These are phyloP conservation scores for Yponomeuta cagnagella DNA, from an alignment of 2,888 invertebrate genomes.

Conservation along the genomic window DNA sequence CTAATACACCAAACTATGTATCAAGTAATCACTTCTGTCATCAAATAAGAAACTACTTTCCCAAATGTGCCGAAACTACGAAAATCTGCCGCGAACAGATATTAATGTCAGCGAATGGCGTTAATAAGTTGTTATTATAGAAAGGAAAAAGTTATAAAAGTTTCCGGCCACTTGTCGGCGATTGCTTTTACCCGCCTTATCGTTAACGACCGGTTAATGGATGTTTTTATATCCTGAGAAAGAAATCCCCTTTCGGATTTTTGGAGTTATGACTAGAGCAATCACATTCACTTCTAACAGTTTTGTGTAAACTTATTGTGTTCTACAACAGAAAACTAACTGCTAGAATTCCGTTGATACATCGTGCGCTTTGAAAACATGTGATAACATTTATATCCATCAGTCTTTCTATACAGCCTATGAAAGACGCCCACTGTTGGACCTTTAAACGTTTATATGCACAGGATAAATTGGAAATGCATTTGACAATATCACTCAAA, in stretches of 20 bases:
- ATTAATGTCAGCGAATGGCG: conserved; percentile 1
- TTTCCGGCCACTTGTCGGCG: neutral
- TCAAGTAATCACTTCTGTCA: neutral
- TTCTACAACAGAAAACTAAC: too few relatives aligned
- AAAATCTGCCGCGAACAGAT: neutral
- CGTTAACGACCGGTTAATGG: neutral
- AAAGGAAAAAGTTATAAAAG: neutral
- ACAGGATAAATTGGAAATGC: too few relatives aligned
- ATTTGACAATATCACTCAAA: too few relatives aligned
- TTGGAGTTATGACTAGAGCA: neutral
- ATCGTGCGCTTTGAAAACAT: too few relatives aligned
- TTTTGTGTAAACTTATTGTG: too few relatives aligned
- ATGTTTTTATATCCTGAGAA: neutral
- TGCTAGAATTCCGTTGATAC: too few relatives aligned
- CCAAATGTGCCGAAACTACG: neutral
- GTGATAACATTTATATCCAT: too few relatives aligned
- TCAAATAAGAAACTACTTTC: neutral
- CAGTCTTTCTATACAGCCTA: too few relatives aligned
- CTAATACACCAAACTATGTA: too few relatives aligned
- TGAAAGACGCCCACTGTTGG: too few relatives aligned
- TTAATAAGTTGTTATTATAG: neutral
- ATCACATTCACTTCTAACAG: neutral
- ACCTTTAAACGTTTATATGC: too few relatives aligned
- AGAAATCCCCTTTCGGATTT: neutral
- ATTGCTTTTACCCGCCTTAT: neutral